phyloP scores from a whole-genome alignment of 1,140 invertebrate genomes.

The Neodiprion virginianus region DNA sequence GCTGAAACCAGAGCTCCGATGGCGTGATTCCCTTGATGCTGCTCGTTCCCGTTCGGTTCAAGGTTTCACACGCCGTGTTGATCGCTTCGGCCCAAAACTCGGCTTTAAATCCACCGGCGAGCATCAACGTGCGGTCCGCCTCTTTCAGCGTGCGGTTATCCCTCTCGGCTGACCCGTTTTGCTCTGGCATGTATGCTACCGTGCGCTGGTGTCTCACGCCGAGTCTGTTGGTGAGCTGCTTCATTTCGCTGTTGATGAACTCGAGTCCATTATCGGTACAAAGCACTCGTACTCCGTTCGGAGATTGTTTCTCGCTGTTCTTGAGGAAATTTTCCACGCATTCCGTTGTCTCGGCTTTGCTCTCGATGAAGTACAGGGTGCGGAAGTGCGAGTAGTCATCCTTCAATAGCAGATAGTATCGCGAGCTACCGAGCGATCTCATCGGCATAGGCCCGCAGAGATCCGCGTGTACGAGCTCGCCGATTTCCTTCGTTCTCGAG shows the following conservation, averaged over 20 bases:
- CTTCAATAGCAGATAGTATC: slow-evolving; percentile 51
- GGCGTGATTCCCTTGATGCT: slow-evolving; percentile 42
- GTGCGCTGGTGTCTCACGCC: slow-evolving; percentile 52
- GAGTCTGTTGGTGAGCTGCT: slow-evolving; percentile 33
- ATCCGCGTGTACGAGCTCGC: slow-evolving; percentile 55
- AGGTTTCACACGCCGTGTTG: slow-evolving; percentile 47
- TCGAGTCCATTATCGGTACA: slow-evolving; percentile 58
- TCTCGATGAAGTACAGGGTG: slow-evolving; percentile 50
- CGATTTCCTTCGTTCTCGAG: slow-evolving; percentile 30
- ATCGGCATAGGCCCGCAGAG: slow-evolving; percentile 55
- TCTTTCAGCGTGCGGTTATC: slow-evolving; percentile 56
- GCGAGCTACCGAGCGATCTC: slow-evolving; percentile 40
- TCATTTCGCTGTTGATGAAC: slow-evolving; percentile 47
- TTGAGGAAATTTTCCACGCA: slow-evolving; percentile 47
- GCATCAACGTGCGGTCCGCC: slow-evolving; percentile 48
- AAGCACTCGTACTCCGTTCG: slow-evolving; percentile 45
- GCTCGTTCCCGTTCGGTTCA: slow-evolving; percentile 52
- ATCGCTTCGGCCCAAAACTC: slow-evolving; percentile 53
- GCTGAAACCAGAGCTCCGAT: slow-evolving; percentile 47
- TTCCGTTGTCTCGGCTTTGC: slow-evolving; percentile 48
- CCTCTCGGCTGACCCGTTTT: slow-evolving; percentile 59
- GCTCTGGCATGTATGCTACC: slow-evolving; percentile 57
- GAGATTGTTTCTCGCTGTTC: slow-evolving; percentile 44
- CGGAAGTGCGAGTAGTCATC: slow-evolving; percentile 53
- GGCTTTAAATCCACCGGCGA: slow-evolving; percentile 35